Conservation (phyloP, 2,888 invertebrate species). For the Nematopogon swammerdamellus region DNA sequence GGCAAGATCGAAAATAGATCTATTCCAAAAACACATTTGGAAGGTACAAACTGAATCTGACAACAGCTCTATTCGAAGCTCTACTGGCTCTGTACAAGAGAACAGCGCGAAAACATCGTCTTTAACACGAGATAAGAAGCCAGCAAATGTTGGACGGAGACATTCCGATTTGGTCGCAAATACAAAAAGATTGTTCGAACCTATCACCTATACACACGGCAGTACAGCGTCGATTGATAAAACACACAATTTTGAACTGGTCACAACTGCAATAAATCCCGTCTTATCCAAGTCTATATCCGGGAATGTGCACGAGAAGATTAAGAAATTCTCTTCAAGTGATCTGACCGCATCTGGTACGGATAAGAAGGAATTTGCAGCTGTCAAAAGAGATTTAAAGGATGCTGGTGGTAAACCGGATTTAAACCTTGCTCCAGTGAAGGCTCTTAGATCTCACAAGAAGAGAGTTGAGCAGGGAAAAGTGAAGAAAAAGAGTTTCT, state of each 20-base stretch:
- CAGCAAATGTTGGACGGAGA: slow-evolving; percentile 2
- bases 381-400: no score
- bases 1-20: slow-evolving; percentile 45
- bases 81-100: slow-evolving; percentile 30
- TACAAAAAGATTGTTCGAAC: slow-evolving; percentile 35
- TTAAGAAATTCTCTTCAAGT: slow-evolving; percentile 27
- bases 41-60: slow-evolving; percentile 40
- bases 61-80: slow-evolving; percentile 32
- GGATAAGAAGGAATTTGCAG: no score
- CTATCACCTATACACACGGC: slow-evolving; percentile 22
- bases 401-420: no score
- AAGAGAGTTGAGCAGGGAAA: slow-evolving; percentile 20
- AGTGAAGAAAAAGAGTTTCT: slow-evolving; percentile 32
- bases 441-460: slow-evolving; percentile 25
- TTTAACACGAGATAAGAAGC: background rate
- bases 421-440: slow-evolving; percentile 22
- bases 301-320: slow-evolving; percentile 45
- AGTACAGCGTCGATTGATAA: slow-evolving; percentile 24
- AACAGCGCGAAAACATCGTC: background rate
- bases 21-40: slow-evolving; percentile 47
- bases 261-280: slow-evolving; percentile 16
- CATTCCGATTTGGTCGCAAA: slow-evolving; percentile 24
- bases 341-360: slow-evolving; percentile 18
- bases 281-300: slow-evolving; percentile 24
- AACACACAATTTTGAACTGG: slow-evolving; percentile 19